Percentiles rank a stretch among this genome's conserved stretches.
Evolutionary conservation across 2,113 vertebrate genomes (phyloP).

Genomic region (Dascyllus trimaculatus): DNA sequence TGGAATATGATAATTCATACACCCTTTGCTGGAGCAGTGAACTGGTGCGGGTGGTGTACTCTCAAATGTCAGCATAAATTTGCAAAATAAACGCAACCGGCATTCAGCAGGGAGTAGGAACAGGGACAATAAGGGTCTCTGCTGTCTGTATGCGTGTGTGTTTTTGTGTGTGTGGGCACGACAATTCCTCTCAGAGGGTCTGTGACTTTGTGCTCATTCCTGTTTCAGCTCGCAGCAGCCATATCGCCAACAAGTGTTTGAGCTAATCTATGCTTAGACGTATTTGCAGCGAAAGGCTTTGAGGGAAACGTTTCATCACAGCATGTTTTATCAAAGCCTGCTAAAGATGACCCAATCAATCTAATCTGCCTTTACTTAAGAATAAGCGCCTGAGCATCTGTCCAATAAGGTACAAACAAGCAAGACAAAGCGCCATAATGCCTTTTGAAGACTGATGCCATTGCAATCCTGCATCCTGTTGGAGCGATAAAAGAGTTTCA

Average conservation of each 20-base stretch:
- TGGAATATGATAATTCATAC: constrained; percentile 84
- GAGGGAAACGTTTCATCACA: constrained; percentile 39
- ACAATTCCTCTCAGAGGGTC: constrained; percentile 48
- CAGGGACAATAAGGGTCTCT: constrained; percentile 75
- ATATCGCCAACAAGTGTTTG: constrained; percentile 56
- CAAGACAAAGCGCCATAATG: constrained; percentile 55
- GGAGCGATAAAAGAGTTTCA: constrained; percentile 27
- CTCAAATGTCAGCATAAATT: constrained; percentile 89
- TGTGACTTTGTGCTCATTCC: constrained; percentile 35
- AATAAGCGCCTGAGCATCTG: constrained; percentile 63
- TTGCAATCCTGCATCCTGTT: constrained; percentile 26
- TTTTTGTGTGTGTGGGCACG: constrained; percentile 40
- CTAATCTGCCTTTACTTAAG: constrained; percentile 63
- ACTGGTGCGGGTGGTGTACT: constrained; percentile 82
- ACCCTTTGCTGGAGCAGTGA: constrained; percentile 81
- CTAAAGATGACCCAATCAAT: constrained; percentile 62
- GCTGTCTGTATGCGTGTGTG: constrained; percentile 40
- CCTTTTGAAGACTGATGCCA: constrained; percentile 36
- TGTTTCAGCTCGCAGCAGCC: constrained; percentile 49
- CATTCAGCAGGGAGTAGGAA: constrained; percentile 80
- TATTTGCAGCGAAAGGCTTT: constrained; percentile 13
- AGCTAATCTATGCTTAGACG: constrained; percentile 47
- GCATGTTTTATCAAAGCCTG: constrained; percentile 55
- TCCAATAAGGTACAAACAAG: constrained; percentile 55
- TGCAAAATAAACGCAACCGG: constrained; percentile 84